phyloP scores from a whole-genome alignment of 2,113 vertebrate species.

The Python bivittatus region DNA sequence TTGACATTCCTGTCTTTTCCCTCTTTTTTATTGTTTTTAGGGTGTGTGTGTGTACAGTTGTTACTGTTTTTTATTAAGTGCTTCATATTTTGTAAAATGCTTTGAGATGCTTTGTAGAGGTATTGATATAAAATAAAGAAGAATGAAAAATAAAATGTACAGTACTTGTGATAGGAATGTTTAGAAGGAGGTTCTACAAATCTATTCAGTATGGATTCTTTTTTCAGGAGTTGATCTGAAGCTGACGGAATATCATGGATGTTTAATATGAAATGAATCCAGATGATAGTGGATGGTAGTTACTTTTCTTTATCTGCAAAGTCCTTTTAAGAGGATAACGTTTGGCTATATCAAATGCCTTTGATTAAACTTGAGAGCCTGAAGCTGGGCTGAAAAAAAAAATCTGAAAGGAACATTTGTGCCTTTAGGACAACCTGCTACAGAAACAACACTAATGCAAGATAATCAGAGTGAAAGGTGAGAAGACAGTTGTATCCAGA shows the following conservation, averaged over 20 bases:
- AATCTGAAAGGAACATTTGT: background rate
- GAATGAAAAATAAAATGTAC: background rate
- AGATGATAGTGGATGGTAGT: background rate
- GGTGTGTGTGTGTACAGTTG: background rate
- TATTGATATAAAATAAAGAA: background rate
- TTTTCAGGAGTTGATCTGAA: background rate
- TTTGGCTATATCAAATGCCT: background rate
- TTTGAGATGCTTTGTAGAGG: background rate
- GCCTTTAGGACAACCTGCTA: background rate
- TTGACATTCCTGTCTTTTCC: background rate
- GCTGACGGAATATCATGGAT: background rate
- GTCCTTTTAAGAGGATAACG: conserved; percentile 4
- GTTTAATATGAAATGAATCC: background rate
- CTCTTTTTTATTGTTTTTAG: background rate
- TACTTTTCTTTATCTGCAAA: background rate
- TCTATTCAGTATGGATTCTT: too few species aligned
- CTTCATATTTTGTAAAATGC: background rate
- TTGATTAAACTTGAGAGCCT: conserved; percentile 4
- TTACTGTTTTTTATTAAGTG: background rate
- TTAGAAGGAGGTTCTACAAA: background rate
- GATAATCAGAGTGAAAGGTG: background rate
- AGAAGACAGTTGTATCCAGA: background rate
- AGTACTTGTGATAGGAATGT: background rate
- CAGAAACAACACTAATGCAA: background rate
- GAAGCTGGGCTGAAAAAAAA: background rate